Percentiles rank a stretch among this genome's conserved stretches.
Evolutionary conservation across 2,113 vertebrate genomes (phyloP).

Genomic region (Acrocephalus arundinaceus): DNA sequence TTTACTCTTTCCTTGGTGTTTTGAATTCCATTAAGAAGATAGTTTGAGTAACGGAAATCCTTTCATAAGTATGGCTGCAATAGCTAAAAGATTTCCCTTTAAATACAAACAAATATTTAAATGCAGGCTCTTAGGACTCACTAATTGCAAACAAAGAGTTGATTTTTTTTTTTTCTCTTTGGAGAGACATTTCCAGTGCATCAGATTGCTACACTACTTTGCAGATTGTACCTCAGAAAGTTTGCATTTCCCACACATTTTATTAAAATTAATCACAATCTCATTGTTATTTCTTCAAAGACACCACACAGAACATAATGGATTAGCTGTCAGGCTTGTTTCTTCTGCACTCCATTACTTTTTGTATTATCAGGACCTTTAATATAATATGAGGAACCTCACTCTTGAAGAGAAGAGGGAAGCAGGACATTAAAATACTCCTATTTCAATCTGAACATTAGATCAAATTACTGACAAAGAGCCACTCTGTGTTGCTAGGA

Average conservation of each 20-base stretch:
- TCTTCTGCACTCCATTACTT: background rate
- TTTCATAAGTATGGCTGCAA: background rate
- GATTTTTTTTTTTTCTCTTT: background rate
- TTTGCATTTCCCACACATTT: background rate
- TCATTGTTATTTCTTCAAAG: slow-evolving; percentile 13
- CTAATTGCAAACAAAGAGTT: background rate
- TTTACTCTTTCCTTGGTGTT: background rate
- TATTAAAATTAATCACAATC: slow-evolving; percentile 14
- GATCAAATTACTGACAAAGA: background rate
- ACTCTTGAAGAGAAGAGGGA: background rate
- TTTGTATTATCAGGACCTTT: background rate
- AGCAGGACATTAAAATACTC: background rate
- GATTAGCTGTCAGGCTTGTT: background rate
- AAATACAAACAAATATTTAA: background rate
- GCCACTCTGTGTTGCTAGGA: background rate
- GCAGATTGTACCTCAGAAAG: background rate
- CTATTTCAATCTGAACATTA: background rate
- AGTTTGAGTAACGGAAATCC: background rate
- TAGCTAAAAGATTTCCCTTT: background rate
- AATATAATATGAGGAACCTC: background rate
- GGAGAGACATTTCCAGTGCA: background rate
- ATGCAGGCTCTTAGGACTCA: background rate
- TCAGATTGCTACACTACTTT: background rate
- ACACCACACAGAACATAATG: background rate
- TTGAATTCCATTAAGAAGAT: background rate